phyloP scores from a whole-genome alignment of 2,797 vertebrate genomes.

The Typhlichthys subterraneus region DNA sequence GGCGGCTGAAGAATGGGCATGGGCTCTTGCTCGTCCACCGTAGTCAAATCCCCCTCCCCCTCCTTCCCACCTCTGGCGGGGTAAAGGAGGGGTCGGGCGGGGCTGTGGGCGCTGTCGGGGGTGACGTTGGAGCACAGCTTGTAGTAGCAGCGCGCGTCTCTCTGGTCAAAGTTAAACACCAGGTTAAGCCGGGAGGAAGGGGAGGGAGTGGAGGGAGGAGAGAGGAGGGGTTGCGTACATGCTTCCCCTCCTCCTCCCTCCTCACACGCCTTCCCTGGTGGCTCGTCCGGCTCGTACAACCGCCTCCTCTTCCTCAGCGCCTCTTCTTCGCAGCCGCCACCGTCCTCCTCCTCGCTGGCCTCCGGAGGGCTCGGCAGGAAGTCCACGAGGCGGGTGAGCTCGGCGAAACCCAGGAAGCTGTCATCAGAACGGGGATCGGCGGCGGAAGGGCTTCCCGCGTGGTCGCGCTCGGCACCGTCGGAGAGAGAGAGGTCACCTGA shows the following conservation, averaged over 20 bases:
- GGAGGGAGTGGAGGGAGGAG: slow-evolving; percentile 30
- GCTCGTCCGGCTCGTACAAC: slow-evolving; percentile 33
- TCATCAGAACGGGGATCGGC: slow-evolving; percentile 44
- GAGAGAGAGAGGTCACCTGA: slow-evolving; percentile 35
- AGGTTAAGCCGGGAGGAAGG: slow-evolving; percentile 57
- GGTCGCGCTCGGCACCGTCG: not conserved
- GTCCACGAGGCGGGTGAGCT: slow-evolving; percentile 73
- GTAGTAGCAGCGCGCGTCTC: slow-evolving; percentile 79
- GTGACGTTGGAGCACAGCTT: slow-evolving; percentile 85
- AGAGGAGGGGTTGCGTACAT: not conserved
- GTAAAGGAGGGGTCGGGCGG: slow-evolving; percentile 21
- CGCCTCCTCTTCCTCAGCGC: slow-evolving; percentile 44
- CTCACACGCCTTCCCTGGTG: slow-evolving; percentile 29
- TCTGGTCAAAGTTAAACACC: slow-evolving; percentile 77
- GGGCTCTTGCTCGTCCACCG: slow-evolving; percentile 12
- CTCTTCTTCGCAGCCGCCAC: slow-evolving; percentile 58
- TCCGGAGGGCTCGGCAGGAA: slow-evolving; percentile 71
- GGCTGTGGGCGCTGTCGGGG: slow-evolving; percentile 78
- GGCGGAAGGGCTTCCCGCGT: slow-evolving; percentile 9
- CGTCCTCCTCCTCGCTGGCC: slow-evolving; percentile 74
- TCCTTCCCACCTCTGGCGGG: slow-evolving; percentile 29
- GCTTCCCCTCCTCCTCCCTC: slow-evolving; percentile 8
- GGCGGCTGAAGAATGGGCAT: slow-evolving; percentile 81
- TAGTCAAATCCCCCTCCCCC: slow-evolving; percentile 3
- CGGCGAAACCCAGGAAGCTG: slow-evolving; percentile 78